phyloP scores from a whole-genome alignment of 1,140 invertebrate species.

The Megalopta genalis region DNA sequence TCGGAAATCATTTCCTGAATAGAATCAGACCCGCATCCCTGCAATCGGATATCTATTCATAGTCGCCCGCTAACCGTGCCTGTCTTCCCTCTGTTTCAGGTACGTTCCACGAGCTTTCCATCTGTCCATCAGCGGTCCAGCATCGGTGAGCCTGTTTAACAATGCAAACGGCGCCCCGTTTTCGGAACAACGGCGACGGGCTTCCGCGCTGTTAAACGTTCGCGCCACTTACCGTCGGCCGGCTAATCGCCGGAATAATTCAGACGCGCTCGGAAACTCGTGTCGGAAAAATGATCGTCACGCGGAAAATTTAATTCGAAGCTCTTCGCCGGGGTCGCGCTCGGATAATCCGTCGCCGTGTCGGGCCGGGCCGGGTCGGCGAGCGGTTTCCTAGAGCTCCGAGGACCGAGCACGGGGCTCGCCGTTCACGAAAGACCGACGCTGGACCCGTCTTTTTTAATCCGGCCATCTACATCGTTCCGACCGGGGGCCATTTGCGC shows the following conservation, averaged over 20 bases:
- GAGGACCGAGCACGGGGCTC: too few relatives aligned
- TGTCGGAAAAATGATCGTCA: neutral
- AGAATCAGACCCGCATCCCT: too few relatives aligned
- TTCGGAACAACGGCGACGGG: neutral
- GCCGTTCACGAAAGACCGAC: too few relatives aligned
- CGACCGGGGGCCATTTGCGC: too few relatives aligned
- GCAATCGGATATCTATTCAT: too few relatives aligned
- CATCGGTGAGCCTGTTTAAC: slow-evolving; percentile 25
- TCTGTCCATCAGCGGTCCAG: neutral
- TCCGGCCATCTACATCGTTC: too few relatives aligned
- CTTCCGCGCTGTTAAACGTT: neutral
- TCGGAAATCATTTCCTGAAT: too few relatives aligned
- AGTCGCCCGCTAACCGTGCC: neutral
- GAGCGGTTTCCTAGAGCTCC: neutral
- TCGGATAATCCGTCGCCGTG: neutral
- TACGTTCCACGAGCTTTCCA: neutral
- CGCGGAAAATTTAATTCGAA: slow-evolving; percentile 9
- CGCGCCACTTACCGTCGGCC: neutral
- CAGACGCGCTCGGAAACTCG: neutral
- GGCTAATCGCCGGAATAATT: slow-evolving; percentile 15
- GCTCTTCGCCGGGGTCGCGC: neutral
- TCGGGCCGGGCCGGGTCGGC: too few relatives aligned
- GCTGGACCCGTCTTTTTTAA: too few relatives aligned
- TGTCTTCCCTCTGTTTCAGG: slow-evolving; percentile 27
- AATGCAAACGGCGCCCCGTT: neutral